These are phyloP conservation scores for Harpalus rufipes DNA, from an alignment of 2,888 invertebrate genomes.

Conservation along the genomic window DNA sequence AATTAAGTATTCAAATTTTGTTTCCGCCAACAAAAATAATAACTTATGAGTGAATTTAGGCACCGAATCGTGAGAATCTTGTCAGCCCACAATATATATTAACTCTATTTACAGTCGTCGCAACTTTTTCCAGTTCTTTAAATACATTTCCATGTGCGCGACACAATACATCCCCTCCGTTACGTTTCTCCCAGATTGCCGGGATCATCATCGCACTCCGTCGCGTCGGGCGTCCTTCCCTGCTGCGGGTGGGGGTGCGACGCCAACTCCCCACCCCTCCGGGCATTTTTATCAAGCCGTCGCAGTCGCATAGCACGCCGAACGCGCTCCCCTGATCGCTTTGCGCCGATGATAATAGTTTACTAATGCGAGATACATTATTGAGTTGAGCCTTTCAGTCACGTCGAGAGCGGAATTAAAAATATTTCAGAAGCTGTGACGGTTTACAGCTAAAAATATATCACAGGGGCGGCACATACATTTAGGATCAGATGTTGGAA, in stretches of 20 bases:
- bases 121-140: constrained; percentile 49
- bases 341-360: constrained; percentile 63
- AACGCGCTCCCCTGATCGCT: constrained; percentile 57
- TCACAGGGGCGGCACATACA: neutral
- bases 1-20: no score
- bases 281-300: constrained; percentile 53
- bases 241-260: constrained; percentile 2
- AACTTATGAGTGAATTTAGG: no score
- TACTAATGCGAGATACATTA: constrained; percentile 67
- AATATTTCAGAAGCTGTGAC: constrained; percentile 40
- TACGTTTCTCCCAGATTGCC: constrained; percentile 71
- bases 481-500: neutral
- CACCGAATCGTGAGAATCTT: neutral
- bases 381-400: constrained; percentile 62
- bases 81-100: neutral
- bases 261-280: constrained; percentile 62
- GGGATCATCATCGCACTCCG: constrained; percentile 70
- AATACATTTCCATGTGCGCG: constrained; percentile 46
- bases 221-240: constrained; percentile 20
- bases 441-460: constrained; percentile 8
- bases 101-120: constrained; percentile 26
- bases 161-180: constrained; percentile 18
- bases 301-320: neutral
- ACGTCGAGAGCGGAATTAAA: constrained; percentile 59
- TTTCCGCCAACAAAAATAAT: no score